These are phyloP conservation scores for Parapristionchus giblindavisi DNA, from an alignment of 2,888 invertebrate species.

Conservation along the genomic window DNA sequence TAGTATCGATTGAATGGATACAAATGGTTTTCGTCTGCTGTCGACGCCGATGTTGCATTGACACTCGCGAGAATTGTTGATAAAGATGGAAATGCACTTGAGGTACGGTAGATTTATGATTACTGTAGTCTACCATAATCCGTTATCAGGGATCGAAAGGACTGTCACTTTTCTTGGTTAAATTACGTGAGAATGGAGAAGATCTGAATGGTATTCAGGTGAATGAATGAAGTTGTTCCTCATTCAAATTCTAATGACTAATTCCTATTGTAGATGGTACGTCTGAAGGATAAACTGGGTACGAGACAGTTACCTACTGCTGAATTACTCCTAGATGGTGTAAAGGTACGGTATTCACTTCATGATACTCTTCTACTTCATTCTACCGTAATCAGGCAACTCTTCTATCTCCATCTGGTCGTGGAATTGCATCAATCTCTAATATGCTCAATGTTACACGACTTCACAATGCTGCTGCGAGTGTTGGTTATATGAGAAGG, in stretches of 20 bases:
- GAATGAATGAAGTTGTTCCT: too few relatives aligned
- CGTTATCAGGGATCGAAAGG: slow-evolving; percentile 71
- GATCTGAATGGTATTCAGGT: slow-evolving; percentile 72
- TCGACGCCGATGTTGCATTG: slow-evolving; percentile 75
- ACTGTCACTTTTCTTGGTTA: slow-evolving; percentile 74
- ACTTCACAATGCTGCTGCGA: slow-evolving; percentile 73
- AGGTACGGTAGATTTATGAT: slow-evolving; percentile 42
- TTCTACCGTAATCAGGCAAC: slow-evolving; percentile 21
- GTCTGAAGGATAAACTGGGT: slow-evolving; percentile 75
- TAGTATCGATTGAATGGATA: slow-evolving; percentile 73
- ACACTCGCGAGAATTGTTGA: slow-evolving; percentile 74
- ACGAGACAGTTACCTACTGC: slow-evolving; percentile 76
- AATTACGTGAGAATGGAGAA: slow-evolving; percentile 70
- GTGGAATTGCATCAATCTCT: slow-evolving; percentile 74
- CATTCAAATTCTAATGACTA: neutral
- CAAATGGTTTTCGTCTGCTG: slow-evolving; percentile 76
- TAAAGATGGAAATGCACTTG: slow-evolving; percentile 66
- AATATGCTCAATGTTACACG: slow-evolving; percentile 75
- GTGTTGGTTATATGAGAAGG: slow-evolving; percentile 67
- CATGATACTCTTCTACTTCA: neutral
- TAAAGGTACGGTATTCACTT: slow-evolving; percentile 18
- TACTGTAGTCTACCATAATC: neutral
- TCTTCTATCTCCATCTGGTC: slow-evolving; percentile 67
- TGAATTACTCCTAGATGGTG: slow-evolving; percentile 74
- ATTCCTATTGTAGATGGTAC: slow-evolving; percentile 70